These are phyloP conservation scores for Camponotus floridanus DNA, from an alignment of 1,140 invertebrate species.

Conservation along the genomic window DNA sequence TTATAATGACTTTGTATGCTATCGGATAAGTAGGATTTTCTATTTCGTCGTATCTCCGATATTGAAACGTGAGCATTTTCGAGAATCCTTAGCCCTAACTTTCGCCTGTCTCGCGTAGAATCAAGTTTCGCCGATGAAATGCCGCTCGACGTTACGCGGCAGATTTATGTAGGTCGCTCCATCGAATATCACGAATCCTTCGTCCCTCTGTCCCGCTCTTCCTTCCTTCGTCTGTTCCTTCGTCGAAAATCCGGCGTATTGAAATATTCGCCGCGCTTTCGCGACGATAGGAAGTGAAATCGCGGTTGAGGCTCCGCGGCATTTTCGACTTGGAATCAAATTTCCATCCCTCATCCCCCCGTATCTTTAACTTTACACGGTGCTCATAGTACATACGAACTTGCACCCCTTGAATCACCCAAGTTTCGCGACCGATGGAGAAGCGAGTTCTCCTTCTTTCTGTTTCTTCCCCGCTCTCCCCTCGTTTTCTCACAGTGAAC, in stretches of 20 bases:
- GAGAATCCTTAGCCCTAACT: conserved; percentile 8
- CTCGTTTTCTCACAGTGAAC: not conserved
- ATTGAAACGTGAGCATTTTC: conserved; percentile 24
- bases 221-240: conserved; percentile 47
- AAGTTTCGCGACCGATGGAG: conserved; percentile 46
- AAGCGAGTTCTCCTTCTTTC: conserved; percentile 18
- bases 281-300: conserved; percentile 49
- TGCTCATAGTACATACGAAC: conserved; percentile 27
- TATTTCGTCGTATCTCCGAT: not conserved
- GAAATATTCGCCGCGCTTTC: conserved; percentile 57
- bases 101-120: conserved; percentile 34
- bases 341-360: conserved; percentile 6
- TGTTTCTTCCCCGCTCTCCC: not conserved
- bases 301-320: conserved; percentile 52
- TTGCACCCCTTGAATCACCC: conserved; percentile 44
- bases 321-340: conserved; percentile 63
- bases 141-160: conserved; percentile 59
- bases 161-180: conserved; percentile 60
- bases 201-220: not conserved
- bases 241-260: conserved; percentile 47
- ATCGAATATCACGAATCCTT: conserved; percentile 24
- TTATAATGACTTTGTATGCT: not conserved
- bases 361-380: conserved; percentile 22
- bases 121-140: conserved; percentile 54
- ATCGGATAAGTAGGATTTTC: not conserved